Base-by-base conservation (phyloP, 2,113 vertebrate genomes). In the Callionymus lyra region DNA sequence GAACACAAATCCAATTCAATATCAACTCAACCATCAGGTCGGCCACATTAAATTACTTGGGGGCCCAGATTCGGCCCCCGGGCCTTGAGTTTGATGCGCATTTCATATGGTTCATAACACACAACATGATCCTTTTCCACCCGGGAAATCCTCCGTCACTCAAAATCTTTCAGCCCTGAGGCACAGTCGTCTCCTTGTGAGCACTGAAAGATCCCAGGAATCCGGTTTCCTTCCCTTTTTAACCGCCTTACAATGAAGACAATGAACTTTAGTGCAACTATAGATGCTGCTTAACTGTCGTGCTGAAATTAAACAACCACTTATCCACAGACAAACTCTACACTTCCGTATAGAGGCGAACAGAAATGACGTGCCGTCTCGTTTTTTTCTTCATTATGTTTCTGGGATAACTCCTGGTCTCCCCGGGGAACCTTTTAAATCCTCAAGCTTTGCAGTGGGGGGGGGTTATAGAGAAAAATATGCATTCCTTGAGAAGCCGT, bases 101-200 rank as follows among this genome's bases (percentile, higher is more conserved):
- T n/a, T n/a, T n/a, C n/a, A n/a, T n/a, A n/a, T 27, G 9, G 54
- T 53, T 34, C 43, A 53, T 55, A 53, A 63, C 48, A 53, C 31
- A 76, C 47, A 71, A 65, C 31, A 40, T 59, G 50, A 61, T 46
- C 40, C 41, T 38, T n/a, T 73, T 69, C 49, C 54, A 71, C 56
- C 64, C 54, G 50, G 36, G 45, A 50, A 43, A 41, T 19, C 39
- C 18, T 50, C 41, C 45, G 62, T 59, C 53, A 56, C 56, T 53
- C 46, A 42, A 59, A 71, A 56, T 52, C 36, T 41, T 38, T 12
- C 19, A 60, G 66, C 74, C 44, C 51, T 13, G 1, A 47, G 65
- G 41, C 41, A 73, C 56, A 73, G 50, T 65, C 53, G n/a, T 34
- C 44, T 36, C 39, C 59, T 60, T 77, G 59, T 73, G 61, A 37